A percentile compares a stretch with the other conserved stretches of the same genome.
Evolutionary conservation across 2,797 vertebrate genomes (phyloP).

Genomic region (Pseudomugil tenellus): DNA sequence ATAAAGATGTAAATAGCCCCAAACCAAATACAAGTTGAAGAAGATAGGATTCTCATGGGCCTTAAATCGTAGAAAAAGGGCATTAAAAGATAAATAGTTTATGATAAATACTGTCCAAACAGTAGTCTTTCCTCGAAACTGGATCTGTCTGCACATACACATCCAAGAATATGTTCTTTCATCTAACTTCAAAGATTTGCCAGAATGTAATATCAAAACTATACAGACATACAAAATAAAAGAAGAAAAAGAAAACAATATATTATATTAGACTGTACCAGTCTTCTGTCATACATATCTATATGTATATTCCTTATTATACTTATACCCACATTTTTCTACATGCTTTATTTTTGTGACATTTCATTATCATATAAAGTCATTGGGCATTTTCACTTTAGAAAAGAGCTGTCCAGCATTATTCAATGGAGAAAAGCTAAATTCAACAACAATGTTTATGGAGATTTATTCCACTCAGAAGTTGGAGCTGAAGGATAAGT

Average conservation of each 20-base stretch:
- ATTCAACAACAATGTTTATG: constrained; percentile 38
- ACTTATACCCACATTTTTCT: neutral
- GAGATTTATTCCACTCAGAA: constrained; percentile 54
- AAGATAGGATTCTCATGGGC: neutral
- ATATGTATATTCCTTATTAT: neutral
- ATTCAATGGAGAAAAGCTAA: constrained; percentile 6
- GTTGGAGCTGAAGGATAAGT: constrained; percentile 49
- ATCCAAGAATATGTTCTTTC: constrained; percentile 6
- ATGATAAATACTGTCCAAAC: constrained; percentile 15
- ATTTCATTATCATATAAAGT: constrained; percentile 1
- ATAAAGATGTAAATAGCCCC: neutral
- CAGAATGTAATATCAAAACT: constrained; percentile 4
- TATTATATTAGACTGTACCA: too few relatives aligned
- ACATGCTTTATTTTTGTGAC: neutral
- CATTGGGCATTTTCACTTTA: constrained; percentile 11
- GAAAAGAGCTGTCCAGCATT: neutral
- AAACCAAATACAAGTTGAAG: constrained; percentile 14
- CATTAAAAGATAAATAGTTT: neutral
- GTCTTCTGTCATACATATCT: neutral
- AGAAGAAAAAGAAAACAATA: neutral
- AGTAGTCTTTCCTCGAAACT: constrained; percentile 5
- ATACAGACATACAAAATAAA: neutral
- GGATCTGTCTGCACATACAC: neutral
- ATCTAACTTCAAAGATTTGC: constrained; percentile 20
- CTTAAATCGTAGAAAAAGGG: constrained; percentile 11